Percentiles rank a stretch among this genome's conserved stretches.
phyloP scores from a whole-genome alignment of 2,113 vertebrate species.

The Alectura lathami region DNA sequence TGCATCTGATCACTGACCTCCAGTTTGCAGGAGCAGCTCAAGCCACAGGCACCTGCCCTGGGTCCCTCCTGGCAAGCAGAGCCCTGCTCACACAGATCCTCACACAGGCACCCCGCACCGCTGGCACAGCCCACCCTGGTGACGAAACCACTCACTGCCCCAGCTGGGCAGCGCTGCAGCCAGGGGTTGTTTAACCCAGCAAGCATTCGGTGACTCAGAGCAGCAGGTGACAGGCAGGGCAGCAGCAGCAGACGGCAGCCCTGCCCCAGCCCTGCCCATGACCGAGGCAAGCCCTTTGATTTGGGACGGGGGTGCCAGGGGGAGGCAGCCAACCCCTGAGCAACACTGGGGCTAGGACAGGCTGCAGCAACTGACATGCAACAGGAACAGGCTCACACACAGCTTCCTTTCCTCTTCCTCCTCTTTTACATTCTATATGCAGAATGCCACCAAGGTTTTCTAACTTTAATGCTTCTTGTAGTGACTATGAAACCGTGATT shows the following conservation, averaged over 20 bases:
- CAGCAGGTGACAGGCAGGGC: neutral
- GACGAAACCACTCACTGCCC: neutral
- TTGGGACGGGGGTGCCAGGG: neutral
- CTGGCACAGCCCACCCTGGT: neutral
- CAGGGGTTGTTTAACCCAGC: neutral
- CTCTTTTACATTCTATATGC: too few relatives aligned
- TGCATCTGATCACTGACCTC: fast-evolving
- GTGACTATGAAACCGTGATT: too few relatives aligned
- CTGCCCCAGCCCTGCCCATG: neutral
- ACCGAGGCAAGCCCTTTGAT: neutral
- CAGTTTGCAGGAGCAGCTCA: neutral
- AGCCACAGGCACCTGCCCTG: neutral
- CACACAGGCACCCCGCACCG: fast-evolving
- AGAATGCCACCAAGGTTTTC: too few relatives aligned
- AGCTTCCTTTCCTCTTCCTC: neutral
- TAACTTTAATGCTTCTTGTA: too few relatives aligned
- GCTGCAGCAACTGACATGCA: neutral
- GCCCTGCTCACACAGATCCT: neutral
- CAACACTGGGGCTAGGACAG: neutral
- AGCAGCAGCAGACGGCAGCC: neutral
- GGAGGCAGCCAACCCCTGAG: neutral
- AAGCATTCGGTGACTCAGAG: neutral
- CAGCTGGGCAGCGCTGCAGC: fast-evolving
- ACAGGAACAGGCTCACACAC: neutral
- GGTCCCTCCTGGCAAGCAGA: neutral